Base-by-base conservation (phyloP, 1,140 invertebrate genomes). In the Drosophila sechellia region DNA sequence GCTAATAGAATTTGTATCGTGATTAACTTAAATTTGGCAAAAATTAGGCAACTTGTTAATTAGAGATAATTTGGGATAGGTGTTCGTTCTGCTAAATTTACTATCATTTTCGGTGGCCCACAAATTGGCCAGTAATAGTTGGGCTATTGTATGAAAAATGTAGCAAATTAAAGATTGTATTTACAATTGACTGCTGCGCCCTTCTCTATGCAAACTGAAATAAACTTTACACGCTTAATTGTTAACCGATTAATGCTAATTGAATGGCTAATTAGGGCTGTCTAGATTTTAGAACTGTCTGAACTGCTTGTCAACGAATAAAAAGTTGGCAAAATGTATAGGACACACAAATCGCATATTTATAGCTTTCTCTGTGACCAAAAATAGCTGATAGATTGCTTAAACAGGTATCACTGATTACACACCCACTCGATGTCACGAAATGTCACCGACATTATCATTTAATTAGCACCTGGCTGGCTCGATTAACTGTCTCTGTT, bases 211-310 rank as follows among this genome's bases (percentile, higher is more conserved):
- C 43, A 6, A 31, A 39, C 11, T 40, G 27, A 35, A 55, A 54
- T 58, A 56, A 65, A 50, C 57, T 77, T 75, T 63, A 72, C 46
- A 34, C 57, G 34, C 40, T 27, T 72, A 87, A 83, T 81, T 79
- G 53, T 48, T 39, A 17, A 20, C 35, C 22, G 79, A 86, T 77
- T 56, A 68, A 53, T 71, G 83, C 74, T 84, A 83, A 86, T 83
- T 77, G 63, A 59, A 25, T 34, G 31, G 48, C 49, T 39, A 77
- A 81, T 81, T 73, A 50, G 37, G 17, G 20, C 22, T 81, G 34
- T 53, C 37, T 15, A 22, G 8, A 20, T 20, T 40, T 34, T 35
- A 37, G 57, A 37, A 42, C 49, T 20, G 45, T 22, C 17, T 45
- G 50, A 65, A 54, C 60, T 39, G 39, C 55, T 64, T 56, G 20